These are phyloP conservation scores for Stylophora pistillata DNA, from an alignment of 64 coral and sea anemone species.

Conservation along the genomic window DNA sequence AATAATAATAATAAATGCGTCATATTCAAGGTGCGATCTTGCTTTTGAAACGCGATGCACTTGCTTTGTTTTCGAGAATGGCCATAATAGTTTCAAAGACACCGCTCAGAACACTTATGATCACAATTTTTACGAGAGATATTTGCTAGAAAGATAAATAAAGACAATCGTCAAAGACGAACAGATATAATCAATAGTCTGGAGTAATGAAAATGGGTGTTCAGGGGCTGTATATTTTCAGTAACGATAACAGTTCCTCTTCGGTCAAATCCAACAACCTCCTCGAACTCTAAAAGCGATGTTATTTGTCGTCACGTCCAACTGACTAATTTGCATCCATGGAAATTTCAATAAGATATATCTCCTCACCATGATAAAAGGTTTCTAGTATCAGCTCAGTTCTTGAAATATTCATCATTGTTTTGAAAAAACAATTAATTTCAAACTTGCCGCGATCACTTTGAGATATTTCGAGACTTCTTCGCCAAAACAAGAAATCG, in stretches of 20 bases:
- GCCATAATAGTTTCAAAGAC: conserved; percentile 9
- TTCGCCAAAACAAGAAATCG: too few relatives aligned
- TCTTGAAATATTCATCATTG: conserved; percentile 8
- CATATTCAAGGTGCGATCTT: not conserved
- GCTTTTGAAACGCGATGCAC: not conserved
- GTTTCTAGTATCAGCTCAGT: not conserved
- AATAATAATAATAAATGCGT: not conserved
- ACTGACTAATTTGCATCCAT: not conserved
- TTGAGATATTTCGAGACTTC: too few relatives aligned
- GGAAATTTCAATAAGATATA: not conserved
- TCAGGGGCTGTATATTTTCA: not conserved
- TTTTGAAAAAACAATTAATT: not conserved
- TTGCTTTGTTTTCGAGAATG: not conserved
- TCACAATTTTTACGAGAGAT: not conserved
- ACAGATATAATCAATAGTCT: too few relatives aligned
- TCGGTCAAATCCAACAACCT: not conserved
- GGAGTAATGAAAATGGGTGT: not conserved
- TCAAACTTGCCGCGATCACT: too few relatives aligned
- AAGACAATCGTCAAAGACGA: not conserved
- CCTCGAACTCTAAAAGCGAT: not conserved
- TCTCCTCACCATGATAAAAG: conserved; percentile 1
- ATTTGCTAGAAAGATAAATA: not conserved
- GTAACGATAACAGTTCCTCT: conserved; percentile 1
- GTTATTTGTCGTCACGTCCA: not conserved
- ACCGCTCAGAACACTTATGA: not conserved